phyloP scores from a whole-genome alignment of 2,113 vertebrate species.

The Notechis scutatus region DNA sequence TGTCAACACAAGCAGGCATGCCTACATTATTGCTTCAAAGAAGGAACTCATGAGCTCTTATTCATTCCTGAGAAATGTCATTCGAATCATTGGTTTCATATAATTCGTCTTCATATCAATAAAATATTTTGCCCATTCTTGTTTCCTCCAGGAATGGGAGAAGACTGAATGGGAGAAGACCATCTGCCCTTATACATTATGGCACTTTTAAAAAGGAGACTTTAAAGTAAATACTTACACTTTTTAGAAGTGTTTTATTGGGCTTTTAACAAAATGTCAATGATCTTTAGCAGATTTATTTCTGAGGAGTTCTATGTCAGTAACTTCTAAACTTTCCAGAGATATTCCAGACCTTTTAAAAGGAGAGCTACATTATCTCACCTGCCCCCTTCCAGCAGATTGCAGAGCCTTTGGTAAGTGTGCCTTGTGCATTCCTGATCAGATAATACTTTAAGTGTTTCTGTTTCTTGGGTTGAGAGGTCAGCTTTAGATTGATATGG shows the following conservation, averaged over 20 bases:
- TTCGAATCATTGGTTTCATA: neutral
- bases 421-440: conserved; percentile 84
- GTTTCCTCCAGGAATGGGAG: neutral
- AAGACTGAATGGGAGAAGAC: neutral
- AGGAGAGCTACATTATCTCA: conserved; percentile 67
- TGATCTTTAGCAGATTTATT: conserved; percentile 29
- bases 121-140: neutral
- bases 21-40: neutral
- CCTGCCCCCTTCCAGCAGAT: conserved; percentile 94
- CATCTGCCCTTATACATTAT: too few species aligned
- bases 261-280: neutral
- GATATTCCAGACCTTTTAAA: conserved; percentile 37
- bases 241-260: neutral
- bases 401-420: conserved; percentile 83
- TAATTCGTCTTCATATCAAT: neutral
- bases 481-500: conserved; percentile 96
- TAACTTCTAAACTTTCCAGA: conserved; percentile 38
- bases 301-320: neutral
- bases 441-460: conserved; percentile 95
- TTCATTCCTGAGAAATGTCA: neutral
- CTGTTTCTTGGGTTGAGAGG: conserved; percentile 97
- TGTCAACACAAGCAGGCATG: neutral
- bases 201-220: neutral
- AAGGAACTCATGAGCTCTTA: neutral
- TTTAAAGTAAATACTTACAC: neutral